Evolutionary conservation across 2,113 vertebrate species (phyloP).

Genomic region (Macrotus californicus): DNA sequence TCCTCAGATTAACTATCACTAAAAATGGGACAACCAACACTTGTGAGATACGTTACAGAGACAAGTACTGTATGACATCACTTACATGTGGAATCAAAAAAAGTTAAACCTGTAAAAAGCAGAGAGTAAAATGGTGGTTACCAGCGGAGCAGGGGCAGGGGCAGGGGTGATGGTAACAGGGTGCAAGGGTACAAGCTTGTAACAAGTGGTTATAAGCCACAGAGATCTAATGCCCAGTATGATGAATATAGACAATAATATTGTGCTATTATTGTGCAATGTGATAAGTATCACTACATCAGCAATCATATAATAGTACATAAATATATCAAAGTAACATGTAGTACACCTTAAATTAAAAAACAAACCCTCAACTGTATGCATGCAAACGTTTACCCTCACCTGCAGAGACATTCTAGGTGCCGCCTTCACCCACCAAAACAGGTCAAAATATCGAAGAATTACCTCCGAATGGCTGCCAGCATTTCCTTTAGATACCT

Average conservation of each 20-base stretch:
- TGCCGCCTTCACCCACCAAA: not conserved
- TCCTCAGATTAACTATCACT: not conserved
- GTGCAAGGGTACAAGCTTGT: not conserved
- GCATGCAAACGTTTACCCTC: not conserved
- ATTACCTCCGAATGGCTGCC: not conserved
- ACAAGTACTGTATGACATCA: not conserved
- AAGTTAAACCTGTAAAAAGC: not conserved
- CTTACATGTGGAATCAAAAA: not conserved
- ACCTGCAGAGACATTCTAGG: not conserved
- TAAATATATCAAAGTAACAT: not conserved
- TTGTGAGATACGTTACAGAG: not conserved
- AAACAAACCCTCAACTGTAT: not conserved
- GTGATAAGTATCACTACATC: not conserved
- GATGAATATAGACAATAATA: not conserved
- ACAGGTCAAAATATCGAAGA: not conserved
- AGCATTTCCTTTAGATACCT: not conserved
- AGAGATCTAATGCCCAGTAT: not conserved
- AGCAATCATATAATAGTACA: not conserved
- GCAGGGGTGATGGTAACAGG: not conserved
- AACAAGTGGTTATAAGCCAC: not conserved
- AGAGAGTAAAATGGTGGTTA: not conserved
- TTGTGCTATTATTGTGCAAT: not conserved
- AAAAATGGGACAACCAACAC: not conserved
- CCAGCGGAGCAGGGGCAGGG: too few relatives aligned
- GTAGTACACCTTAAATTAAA: not conserved